These are phyloP conservation scores for Monarcha castaneiventris DNA, from an alignment of 2,113 vertebrate species.

Conservation along the genomic window DNA sequence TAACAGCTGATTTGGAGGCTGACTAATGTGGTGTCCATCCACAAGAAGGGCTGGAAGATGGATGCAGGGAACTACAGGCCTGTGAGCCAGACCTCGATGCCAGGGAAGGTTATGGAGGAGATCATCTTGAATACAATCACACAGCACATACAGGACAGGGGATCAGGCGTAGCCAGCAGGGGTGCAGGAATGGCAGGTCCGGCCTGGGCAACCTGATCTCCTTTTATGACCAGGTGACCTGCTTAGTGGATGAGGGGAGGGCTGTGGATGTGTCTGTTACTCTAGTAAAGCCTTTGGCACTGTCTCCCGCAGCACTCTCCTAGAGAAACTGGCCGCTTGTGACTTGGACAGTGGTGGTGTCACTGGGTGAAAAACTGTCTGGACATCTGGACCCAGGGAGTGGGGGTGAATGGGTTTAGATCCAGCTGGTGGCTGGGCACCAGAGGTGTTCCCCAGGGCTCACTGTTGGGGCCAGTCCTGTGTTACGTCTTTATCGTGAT, in stretches of 20 bases:
- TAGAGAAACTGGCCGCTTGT: background rate
- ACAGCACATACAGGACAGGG: background rate
- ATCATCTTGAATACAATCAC: background rate
- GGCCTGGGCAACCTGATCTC: background rate
- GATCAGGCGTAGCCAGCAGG: background rate
- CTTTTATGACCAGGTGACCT: background rate
- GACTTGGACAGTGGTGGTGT: too few species aligned
- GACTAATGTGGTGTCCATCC: background rate
- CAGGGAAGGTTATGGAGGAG: background rate
- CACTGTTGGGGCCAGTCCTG: background rate
- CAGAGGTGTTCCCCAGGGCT: background rate
- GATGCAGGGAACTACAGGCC: background rate
- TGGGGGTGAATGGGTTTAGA: background rate
- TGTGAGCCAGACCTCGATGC: background rate
- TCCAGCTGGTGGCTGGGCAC: background rate
- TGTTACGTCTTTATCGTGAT: background rate
- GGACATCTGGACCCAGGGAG: background rate
- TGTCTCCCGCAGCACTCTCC: accelerated
- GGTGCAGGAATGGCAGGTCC: background rate
- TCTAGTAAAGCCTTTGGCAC: background rate
- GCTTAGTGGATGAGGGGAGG: accelerated
- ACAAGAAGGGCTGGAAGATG: background rate
- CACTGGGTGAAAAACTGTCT: too few species aligned
- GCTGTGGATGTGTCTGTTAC: background rate
- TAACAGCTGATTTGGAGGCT: background rate